Conservation (phyloP, 2,113 vertebrate genomes). For the Chaenogobius annularis region DNA sequence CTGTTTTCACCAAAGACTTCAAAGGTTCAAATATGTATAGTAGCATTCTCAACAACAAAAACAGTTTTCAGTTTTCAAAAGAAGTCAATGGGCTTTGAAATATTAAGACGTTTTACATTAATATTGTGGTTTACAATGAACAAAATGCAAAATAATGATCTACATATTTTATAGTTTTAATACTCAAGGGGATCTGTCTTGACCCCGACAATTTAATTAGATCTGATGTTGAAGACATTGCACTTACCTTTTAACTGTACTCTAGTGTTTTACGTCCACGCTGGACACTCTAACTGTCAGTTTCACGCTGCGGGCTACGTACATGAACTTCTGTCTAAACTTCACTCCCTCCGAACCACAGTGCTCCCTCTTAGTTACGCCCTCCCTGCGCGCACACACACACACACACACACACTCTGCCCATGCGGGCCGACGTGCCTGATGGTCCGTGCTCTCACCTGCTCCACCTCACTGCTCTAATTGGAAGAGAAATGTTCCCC, state of each 20-base stretch:
- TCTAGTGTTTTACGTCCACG: conserved; percentile 4
- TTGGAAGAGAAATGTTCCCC: conserved; percentile 60
- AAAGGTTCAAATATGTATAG: too few species aligned
- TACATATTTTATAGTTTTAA: too few species aligned
- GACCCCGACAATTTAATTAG: too few species aligned
- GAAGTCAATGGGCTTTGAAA: too few species aligned
- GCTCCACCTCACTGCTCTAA: conserved; percentile 57
- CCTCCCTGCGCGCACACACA: conserved; percentile 9
- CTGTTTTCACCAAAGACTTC: too few species aligned
- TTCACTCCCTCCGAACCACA: background rate
- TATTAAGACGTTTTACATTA: too few species aligned
- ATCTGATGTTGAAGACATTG: background rate
- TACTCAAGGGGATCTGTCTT: too few species aligned
- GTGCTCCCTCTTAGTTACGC: conserved; percentile 15
- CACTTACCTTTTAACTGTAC: too few species aligned
- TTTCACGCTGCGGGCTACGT: background rate
- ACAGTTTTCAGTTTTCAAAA: too few species aligned
- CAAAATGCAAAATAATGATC: too few species aligned
- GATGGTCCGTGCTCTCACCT: conserved; percentile 44
- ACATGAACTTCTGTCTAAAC: background rate
- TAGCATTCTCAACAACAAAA: too few species aligned
- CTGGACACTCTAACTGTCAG: background rate
- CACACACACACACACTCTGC: conserved; percentile 26
- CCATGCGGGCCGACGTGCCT: conserved; percentile 26
- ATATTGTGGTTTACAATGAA: too few species aligned